Evolutionary conservation across 2,888 invertebrate species (phyloP).

Genomic region (Heliconius erato): DNA sequence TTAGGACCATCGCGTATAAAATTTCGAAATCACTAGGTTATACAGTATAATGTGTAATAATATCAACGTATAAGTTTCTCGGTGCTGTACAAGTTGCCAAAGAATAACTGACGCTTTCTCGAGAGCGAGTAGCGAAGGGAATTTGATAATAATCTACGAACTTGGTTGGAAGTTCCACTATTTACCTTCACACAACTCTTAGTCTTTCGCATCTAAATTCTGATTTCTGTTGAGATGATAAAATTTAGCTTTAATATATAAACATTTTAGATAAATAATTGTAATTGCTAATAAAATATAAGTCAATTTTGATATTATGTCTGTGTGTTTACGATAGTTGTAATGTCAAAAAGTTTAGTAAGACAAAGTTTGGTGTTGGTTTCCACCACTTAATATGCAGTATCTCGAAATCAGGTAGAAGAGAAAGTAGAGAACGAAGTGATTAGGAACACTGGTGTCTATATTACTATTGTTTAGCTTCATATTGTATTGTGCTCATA

Average conservation of each 20-base stretch:
- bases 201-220: conserved; percentile 40
- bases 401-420: too few relatives aligned
- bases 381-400: too few relatives aligned
- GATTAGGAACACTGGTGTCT: too few relatives aligned
- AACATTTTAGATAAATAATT: conserved; percentile 19
- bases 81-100: conserved; percentile 47
- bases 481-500: too few relatives aligned
- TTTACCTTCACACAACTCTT: conserved; percentile 44
- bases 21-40: conserved; percentile 35
- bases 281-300: too few relatives aligned
- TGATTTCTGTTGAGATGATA: conserved; percentile 35
- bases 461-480: too few relatives aligned
- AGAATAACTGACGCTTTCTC: conserved; percentile 50
- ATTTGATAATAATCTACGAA: conserved; percentile 52
- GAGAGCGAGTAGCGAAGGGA: conserved; percentile 42
- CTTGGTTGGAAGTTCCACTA: conserved; percentile 46
- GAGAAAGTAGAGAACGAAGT: too few relatives aligned
- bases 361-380: too few relatives aligned
- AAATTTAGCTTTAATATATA: conserved; percentile 11
- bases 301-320: too few relatives aligned
- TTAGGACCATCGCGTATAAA: conserved; percentile 21
- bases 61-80: conserved; percentile 47
- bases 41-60: conserved; percentile 47
- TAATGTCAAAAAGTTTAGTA: too few relatives aligned
- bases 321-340: too few relatives aligned